Evolutionary conservation across 2,113 vertebrate species (phyloP).

Genomic region (Thinocorus orbignyianus): DNA sequence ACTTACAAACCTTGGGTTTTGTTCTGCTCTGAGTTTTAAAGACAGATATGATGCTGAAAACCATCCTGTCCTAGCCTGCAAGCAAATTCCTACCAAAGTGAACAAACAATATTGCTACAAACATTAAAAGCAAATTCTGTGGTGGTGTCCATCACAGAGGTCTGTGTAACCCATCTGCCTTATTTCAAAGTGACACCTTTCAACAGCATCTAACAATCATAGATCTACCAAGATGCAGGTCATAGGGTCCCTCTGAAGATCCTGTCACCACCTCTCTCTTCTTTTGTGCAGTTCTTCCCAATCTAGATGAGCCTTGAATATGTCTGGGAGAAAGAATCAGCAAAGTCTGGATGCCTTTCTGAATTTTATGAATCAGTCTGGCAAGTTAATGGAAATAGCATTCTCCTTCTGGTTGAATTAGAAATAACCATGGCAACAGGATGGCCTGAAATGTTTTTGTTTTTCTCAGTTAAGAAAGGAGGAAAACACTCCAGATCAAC

Average conservation of each 20-base stretch:
- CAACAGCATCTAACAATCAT: neutral
- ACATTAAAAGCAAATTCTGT: neutral
- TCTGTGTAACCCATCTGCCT: neutral
- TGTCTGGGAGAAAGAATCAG: neutral
- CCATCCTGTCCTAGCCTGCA: neutral
- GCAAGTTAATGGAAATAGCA: neutral
- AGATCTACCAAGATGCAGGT: neutral
- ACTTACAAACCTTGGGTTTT: neutral
- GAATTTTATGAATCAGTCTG: neutral
- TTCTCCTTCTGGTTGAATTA: neutral
- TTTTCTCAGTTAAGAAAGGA: neutral
- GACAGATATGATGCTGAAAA: neutral
- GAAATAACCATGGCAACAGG: neutral
- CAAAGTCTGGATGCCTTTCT: neutral
- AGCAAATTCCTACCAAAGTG: neutral
- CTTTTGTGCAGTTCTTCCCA: neutral
- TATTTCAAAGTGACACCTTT: neutral
- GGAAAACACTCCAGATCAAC: neutral
- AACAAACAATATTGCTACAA: neutral
- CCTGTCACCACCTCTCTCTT: neutral
- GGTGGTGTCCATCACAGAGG: accelerated
- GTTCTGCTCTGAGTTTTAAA: neutral
- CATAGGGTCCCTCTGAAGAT: neutral
- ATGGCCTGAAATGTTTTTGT: neutral
- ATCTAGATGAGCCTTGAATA: neutral